Evolutionary conservation across 2,888 invertebrate genomes (phyloP), one percentile per base, ranked within the genome.

Genomic region (Chirona hameri): DNA sequence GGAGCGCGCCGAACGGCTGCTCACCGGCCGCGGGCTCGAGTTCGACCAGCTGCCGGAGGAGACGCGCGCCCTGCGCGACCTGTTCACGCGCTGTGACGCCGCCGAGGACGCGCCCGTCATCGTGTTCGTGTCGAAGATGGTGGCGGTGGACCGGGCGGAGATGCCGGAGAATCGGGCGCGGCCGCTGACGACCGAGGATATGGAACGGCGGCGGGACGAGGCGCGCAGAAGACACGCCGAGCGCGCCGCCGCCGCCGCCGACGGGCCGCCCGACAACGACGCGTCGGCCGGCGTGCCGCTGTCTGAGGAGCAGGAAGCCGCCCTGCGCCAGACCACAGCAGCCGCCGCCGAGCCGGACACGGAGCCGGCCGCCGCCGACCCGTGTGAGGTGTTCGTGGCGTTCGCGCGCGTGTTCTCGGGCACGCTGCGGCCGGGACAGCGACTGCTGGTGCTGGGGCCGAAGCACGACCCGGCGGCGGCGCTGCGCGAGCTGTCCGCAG

Each of bases 381-480:
- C 87, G 81, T 90, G 91, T 81, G 91, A 92, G 84, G 92, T 91
- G 76, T 94, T 98, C 87, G 91, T 99, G 85, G 98, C 96, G 0
- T 96, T 99, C 89, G 97, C 97, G 29, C 91, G 98, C 86, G 91
- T 99, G 60, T 98, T 95, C 88, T 96, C 96, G 88, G 98, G 99
- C 4, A 93, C 91, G 82, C 88, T 98, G 60, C 92, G 88, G 85
- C 91, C 90, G 86, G 96, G 96, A 14, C 89, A 18, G 55, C 79
- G 82, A 83, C 82, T 98, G 10, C 97, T 92, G 88, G 94, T 96
- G 29, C 89, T 98, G 46, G 93, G 95, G 24, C 95, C 97, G 1
- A 95, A 96, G 88, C 96, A 98, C 88, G 92, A 96, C 88, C 97
- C 97, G 0, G 90, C 87, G 46, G 89, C 89, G 85, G 90, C 91